Evolutionary conservation across 2,113 vertebrate species (phyloP).

Genomic region (Lagopus muta): DNA sequence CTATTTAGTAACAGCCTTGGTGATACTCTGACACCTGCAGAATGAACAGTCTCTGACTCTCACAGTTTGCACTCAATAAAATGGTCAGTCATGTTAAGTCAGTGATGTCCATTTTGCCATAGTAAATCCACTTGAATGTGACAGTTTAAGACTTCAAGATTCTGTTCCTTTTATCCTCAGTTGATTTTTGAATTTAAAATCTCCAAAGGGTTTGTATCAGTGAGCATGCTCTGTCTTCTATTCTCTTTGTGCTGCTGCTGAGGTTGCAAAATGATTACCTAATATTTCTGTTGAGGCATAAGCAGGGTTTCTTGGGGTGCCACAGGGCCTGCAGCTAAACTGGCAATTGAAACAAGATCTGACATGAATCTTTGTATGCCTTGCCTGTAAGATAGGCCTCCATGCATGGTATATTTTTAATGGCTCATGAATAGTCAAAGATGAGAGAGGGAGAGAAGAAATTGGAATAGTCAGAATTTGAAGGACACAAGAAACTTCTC

Average conservation of each 20-base stretch:
- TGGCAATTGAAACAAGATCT: background rate
- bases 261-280: background rate
- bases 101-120: background rate
- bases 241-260: background rate
- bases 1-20: background rate
- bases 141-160: background rate
- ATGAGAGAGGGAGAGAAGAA: background rate
- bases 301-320: background rate
- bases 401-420: background rate
- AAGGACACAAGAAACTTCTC: background rate
- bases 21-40: background rate
- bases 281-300: background rate
- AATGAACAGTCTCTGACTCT: background rate
- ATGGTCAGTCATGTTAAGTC: background rate
- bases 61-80: background rate
- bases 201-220: background rate
- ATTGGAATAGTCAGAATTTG: background rate
- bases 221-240: background rate
- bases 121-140: background rate
- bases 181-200: background rate
- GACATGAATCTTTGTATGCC: background rate
- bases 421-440: background rate
- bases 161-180: background rate
- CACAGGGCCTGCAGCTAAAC: background rate
- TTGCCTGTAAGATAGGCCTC: background rate